A percentile compares a stretch with the other conserved stretches of the same genome.
Conservation (phyloP, 2,888 invertebrate species). For the Zootermopsis nevadensis region DNA sequence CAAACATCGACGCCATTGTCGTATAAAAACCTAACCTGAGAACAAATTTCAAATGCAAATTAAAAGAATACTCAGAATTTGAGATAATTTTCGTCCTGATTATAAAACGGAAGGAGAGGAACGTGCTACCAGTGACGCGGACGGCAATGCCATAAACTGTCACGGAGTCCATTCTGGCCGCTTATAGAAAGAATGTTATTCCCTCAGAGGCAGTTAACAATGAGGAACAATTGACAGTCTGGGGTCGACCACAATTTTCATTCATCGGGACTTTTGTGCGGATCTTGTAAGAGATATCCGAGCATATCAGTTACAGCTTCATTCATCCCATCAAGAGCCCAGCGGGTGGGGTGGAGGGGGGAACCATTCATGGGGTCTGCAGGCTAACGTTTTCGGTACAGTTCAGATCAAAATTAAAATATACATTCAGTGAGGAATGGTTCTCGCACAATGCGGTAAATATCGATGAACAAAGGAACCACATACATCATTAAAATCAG, state of each 20-base stretch:
- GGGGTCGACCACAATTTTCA: slow-evolving; percentile 1
- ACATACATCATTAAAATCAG: no score
- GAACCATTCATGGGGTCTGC: not conserved
- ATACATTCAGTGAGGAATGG: no score
- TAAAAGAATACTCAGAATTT: no score
- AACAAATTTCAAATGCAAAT: no score
- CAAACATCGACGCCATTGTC: no score
- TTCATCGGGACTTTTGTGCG: not conserved
- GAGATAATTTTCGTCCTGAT: no score
- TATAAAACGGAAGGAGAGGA: no score
- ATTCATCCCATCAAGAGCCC: slow-evolving; percentile 9
- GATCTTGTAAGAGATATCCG: slow-evolving; percentile 34
- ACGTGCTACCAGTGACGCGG: no score
- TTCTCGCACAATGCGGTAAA: no score
- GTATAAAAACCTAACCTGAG: no score
- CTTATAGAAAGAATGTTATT: not conserved
- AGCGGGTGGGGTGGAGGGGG: no score
- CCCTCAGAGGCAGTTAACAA: not conserved
- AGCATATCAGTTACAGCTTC: slow-evolving; percentile 24
- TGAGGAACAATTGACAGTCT: not conserved
- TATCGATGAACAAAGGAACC: no score
- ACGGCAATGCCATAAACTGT: not conserved
- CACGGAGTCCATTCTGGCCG: not conserved
- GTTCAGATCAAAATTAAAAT: not conserved
- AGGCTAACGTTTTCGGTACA: not conserved